These are phyloP conservation scores for Nasonia giraulti DNA, from an alignment of 1,140 invertebrate species.

Conservation along the genomic window DNA sequence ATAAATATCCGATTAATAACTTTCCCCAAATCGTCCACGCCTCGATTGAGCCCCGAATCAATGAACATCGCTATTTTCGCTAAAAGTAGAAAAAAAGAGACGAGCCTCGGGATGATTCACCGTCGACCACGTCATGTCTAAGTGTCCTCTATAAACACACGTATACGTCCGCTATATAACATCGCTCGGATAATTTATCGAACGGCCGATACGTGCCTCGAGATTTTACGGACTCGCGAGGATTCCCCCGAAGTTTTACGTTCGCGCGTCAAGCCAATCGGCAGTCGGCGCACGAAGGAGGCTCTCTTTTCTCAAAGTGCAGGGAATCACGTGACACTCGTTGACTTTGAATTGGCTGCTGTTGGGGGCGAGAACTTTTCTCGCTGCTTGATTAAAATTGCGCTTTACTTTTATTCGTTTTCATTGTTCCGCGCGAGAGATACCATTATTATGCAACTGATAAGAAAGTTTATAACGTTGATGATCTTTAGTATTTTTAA, in stretches of 20 bases:
- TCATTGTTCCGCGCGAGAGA: no score
- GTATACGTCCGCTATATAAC: background rate
- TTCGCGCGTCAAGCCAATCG: background rate
- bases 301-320: background rate
- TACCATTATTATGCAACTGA: no score
- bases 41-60: background rate
- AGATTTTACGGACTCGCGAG: background rate
- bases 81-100: background rate
- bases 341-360: background rate
- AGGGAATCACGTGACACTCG: background rate
- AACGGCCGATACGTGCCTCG: slow-evolving; percentile 4
- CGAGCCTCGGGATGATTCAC: no score
- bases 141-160: background rate
- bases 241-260: background rate
- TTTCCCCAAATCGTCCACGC: background rate
- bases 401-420: no score
- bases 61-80: background rate
- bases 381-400: background rate
- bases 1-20: no score
- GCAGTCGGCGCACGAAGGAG: background rate
- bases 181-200: background rate
- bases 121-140: background rate
- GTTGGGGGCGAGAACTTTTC: background rate
- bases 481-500: no score
- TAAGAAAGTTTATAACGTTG: no score